Base-by-base conservation (phyloP, 2,797 vertebrate species). In the Rachycentron canadum region DNA sequence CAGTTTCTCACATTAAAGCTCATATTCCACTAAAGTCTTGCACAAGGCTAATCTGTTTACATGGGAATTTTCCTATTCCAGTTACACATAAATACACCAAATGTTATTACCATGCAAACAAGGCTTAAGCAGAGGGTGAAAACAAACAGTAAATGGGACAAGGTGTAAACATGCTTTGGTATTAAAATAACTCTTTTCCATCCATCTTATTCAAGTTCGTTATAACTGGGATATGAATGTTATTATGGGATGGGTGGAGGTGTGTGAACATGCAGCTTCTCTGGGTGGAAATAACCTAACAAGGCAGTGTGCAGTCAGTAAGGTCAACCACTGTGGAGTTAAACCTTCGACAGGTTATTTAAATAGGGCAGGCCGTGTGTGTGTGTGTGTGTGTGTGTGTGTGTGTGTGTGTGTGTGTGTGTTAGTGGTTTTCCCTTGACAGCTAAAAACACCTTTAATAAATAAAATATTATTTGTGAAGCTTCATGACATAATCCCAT, bases 381-480 rank as follows among this genome's bases (percentile, higher is more conserved):
- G n/a, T n/a, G n/a, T n/a, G n/a, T n/a, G n/a, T n/a, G n/a, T n/a
- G n/a, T n/a, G n/a, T n/a, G n/a, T n/a, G n/a, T n/a, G n/a, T n/a
- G n/a, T n/a, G n/a, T n/a, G n/a, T n/a, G n/a, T n/a, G n/a, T n/a
- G n/a, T n/a, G n/a, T n/a, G n/a, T n/a, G n/a, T n/a, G n/a, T n/a
- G n/a, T n/a, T n/a, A n/a, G n/a, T n/a, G n/a, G 47, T 64, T 85
- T 82, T 72, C 85, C 55, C 75, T 76, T 89, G 89, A 90, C 88
- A 90, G 82, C 80, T 79, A 82, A 88, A 88, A 88, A 91, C 90
- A 92, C 60, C 25, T 78, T 64, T 47, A 45, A 78, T 91, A 61
- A 93, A 91, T 91, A 90, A 90, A 91, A 88, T 38, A 89, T 83
- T 0, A 50, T 57, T 36, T 71, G 7, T 87, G 64, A 89, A 69